Evolutionary conservation across 2,113 vertebrate genomes (phyloP).

Genomic region (Aldabrachelys gigantea): DNA sequence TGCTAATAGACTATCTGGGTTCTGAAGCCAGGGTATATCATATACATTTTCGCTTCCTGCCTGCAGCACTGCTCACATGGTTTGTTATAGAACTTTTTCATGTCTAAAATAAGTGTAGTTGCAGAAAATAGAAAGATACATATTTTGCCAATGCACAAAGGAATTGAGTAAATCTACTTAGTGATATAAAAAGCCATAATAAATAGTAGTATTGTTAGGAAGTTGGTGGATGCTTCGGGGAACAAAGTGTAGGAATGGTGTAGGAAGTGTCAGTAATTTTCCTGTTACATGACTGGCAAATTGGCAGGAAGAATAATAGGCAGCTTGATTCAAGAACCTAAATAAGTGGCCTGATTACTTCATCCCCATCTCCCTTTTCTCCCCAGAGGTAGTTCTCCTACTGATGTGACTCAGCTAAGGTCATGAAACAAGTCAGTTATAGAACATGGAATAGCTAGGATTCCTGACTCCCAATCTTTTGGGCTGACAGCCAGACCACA

Average conservation of each 20-base stretch:
- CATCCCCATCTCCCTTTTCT: constrained; percentile 2
- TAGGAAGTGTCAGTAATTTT: constrained; percentile 39
- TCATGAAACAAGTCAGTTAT: constrained; percentile 11
- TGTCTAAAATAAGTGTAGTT: neutral
- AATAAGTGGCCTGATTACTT: constrained; percentile 35
- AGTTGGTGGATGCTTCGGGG: constrained; percentile 1
- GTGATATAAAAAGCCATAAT: neutral
- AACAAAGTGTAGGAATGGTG: constrained; percentile 10
- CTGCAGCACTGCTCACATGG: neutral
- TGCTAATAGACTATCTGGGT: neutral
- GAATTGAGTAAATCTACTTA: constrained; percentile 22
- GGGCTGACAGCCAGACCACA: neutral
- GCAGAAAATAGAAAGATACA: constrained; percentile 3
- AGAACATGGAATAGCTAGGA: constrained; percentile 27
- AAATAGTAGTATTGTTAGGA: neutral
- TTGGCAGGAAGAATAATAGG: constrained; percentile 5
- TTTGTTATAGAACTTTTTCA: neutral
- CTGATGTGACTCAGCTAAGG: constrained; percentile 11
- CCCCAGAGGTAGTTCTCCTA: neutral
- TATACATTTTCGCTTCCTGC: neutral
- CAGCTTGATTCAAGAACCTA: constrained; percentile 36
- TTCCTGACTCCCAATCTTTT: neutral
- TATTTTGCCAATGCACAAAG: constrained; percentile 6
- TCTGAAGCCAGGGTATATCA: neutral
- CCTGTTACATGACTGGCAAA: neutral